These are phyloP conservation scores for Recurvirostra avosetta DNA, from an alignment of 2,113 vertebrate genomes.

Conservation along the genomic window DNA sequence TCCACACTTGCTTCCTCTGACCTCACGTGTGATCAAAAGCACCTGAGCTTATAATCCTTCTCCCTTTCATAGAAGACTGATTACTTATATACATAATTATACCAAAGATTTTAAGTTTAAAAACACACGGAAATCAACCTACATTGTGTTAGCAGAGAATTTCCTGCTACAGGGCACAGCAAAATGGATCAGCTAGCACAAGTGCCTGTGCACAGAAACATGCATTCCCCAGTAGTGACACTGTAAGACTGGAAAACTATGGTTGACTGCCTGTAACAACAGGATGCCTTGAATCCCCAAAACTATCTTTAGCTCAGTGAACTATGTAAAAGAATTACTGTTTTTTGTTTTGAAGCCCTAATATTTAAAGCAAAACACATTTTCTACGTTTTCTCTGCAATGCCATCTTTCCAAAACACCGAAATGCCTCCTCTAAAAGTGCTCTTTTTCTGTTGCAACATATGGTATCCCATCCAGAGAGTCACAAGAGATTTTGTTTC, in stretches of 20 bases:
- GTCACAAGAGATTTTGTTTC: slow-evolving; percentile 36
- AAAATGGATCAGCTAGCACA: background rate
- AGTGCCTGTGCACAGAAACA: background rate
- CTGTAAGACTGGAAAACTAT: background rate
- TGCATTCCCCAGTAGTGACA: background rate
- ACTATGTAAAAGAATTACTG: background rate
- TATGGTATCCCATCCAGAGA: slow-evolving; percentile 27
- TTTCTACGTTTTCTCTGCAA: background rate
- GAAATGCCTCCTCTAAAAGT: slow-evolving; percentile 14
- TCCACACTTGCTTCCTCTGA: background rate
- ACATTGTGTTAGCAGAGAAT: background rate
- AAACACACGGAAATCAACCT: background rate
- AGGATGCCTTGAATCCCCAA: background rate
- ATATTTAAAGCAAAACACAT: slow-evolving; percentile 33
- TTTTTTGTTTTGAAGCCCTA: background rate
- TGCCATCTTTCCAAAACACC: background rate
- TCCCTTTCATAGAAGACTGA: background rate
- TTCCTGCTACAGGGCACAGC: background rate
- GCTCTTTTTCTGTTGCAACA: slow-evolving; percentile 26
- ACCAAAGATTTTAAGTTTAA: background rate
- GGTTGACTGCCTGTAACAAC: background rate
- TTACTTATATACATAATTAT: background rate
- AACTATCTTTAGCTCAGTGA: background rate
- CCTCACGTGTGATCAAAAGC: background rate
- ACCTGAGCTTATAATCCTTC: background rate